Percentiles rank a stretch among this genome's conserved stretches.
phyloP scores from a whole-genome alignment of 2,888 invertebrate species.

The Drosophila austrosaltans region DNA sequence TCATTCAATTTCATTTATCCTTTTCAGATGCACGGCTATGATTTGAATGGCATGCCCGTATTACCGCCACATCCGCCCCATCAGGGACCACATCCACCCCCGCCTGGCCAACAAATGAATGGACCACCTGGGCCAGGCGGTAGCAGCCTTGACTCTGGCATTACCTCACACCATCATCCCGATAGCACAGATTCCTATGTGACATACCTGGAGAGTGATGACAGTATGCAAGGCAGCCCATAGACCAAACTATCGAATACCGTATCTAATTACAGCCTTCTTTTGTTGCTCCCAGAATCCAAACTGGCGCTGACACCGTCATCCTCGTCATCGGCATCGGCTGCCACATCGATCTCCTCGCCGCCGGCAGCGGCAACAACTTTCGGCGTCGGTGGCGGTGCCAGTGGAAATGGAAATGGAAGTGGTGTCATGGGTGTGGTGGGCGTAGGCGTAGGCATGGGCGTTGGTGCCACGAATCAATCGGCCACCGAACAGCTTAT shows the following conservation, averaged over 20 bases:
- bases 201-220: constrained; percentile 95
- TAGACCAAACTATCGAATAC: constrained; percentile 83
- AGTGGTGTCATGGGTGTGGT: constrained; percentile 57
- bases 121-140: constrained; percentile 83
- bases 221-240: constrained; percentile 90
- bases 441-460: constrained; percentile 52
- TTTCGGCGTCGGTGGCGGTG: constrained; percentile 46
- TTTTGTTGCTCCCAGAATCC: constrained; percentile 83
- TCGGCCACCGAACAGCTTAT: constrained; percentile 83
- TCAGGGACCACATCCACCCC: constrained; percentile 85
- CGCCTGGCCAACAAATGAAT: constrained; percentile 85
- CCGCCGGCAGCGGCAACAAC: constrained; percentile 70
- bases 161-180: constrained; percentile 88
- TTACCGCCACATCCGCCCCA: constrained; percentile 80
- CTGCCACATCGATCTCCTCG: constrained; percentile 78
- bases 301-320: constrained; percentile 82
- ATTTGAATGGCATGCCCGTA: constrained; percentile 86
- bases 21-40: constrained; percentile 95
- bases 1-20: not conserved
- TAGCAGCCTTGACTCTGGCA: constrained; percentile 84
- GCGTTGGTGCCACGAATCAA: constrained; percentile 54
- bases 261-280: constrained; percentile 83
- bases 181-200: constrained; percentile 94
- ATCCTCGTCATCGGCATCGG: constrained; percentile 76
- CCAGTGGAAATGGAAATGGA: constrained; percentile 34